Evolutionary conservation across 37 sponge, comb jelly and placozoan genomes (phyloP).

Genomic region (Beroe forskalii): DNA sequence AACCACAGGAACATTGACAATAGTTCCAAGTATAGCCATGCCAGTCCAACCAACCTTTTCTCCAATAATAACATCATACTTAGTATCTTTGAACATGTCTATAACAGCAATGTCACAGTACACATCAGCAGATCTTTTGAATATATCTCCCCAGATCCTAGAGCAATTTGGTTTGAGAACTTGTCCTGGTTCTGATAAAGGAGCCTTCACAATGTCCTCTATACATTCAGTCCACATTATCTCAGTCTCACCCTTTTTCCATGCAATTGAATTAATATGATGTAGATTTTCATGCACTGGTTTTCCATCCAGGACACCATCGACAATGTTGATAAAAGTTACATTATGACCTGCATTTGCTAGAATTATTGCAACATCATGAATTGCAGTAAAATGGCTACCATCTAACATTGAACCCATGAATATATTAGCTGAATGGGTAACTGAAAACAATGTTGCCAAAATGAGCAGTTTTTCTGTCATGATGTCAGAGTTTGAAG

Average conservation of each 20-base stretch:
- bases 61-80: not conserved
- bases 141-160: not conserved
- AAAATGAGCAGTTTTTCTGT: no score
- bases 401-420: not conserved
- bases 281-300: not conserved
- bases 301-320: not conserved
- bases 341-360: constrained; percentile 8
- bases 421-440: not conserved
- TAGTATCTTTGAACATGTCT: not conserved
- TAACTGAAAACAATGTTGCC: not conserved
- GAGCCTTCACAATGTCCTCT: not conserved
- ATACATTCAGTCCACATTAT: not conserved
- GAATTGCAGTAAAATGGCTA: not conserved
- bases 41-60: not conserved
- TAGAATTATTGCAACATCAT: not conserved
- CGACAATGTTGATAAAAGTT: not conserved
- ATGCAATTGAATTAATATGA: not conserved
- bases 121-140: not conserved
- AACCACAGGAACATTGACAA: not conserved
- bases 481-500: no score
- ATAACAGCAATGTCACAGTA: not conserved
- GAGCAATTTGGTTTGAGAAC: not conserved
- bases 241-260: not conserved
- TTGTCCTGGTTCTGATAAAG: not conserved
- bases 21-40: not conserved